Base-by-base conservation (phyloP, 2,888 invertebrate species). In the Xestia ashworthii region DNA sequence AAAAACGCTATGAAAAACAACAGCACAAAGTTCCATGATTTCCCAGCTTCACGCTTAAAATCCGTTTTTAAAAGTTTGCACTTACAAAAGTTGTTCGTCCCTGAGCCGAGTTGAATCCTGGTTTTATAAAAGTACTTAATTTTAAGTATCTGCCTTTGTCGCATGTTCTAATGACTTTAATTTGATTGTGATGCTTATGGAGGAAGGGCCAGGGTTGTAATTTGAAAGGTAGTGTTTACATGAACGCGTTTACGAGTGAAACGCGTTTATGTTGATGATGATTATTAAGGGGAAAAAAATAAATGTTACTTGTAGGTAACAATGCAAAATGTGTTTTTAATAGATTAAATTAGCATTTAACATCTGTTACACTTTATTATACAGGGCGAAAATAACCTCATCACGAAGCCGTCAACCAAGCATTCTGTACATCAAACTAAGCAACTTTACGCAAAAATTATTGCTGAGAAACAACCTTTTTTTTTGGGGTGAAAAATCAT, bases 61-160 rank as follows among this genome's bases (percentile, higher is more conserved):
- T 65, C 65, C 58, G 83, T 60, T 71, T 78, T 71, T 53, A 58
- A 83, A 83, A 82, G 71, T 80, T 84, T 14, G 55, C 46, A 41
- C 67, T 70, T n/a, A 74, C 44, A 71, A 70, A 80, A 81, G 72
- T 83, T 83, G 32, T 58, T 41, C 71, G 71, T 53, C 53, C 19
- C 44, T 11, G 55, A 68, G 72, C 11, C 44, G 77, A 38, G 46
- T 11, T n/a, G 48, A 48, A 81, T 79, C 44, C 62, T 14, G 48
- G 25, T 44, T 71, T 83, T 77, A 16, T 77, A 50, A 11, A 62
- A 55, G 58, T 66, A 67, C 60, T 71, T 82, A 67, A 76, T 67
- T 70, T 58, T 55, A 67, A 58, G 48, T 80, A 62, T 46, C 38
- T 71, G 62, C 48, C 55, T 65, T 58, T 78, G n/a, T 58, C 25